Evolutionary conservation across 2,797 vertebrate genomes (phyloP), one percentile per base, ranked within the genome.

Genomic region (Heliangelus exortis): DNA sequence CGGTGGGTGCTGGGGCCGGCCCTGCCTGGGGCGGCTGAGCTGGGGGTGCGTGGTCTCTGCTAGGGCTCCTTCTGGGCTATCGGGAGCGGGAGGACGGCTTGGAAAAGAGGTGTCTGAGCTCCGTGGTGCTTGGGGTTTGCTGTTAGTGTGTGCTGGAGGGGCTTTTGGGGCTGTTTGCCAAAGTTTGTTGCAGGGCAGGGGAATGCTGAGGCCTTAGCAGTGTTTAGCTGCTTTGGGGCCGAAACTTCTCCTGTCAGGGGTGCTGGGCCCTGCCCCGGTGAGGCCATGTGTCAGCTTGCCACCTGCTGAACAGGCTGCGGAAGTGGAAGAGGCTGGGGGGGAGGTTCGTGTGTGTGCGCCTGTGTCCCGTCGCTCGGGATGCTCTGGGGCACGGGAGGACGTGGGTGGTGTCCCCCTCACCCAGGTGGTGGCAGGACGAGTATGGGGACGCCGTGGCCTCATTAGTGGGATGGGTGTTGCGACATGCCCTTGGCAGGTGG

Each of bases 41-140:
- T 10, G 7, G 18, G 12, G 17, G 2, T 43, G 12, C 5, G 6
- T 25, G 20, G 2, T 4, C 14, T 19, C 21, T 33, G 5, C 3
- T 0, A 2, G 26, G 2, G 2, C 2, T 7, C 2, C 1, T 34
- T 47, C 39, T 3, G 7, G 22, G 0, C 39, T 25, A 34, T 15
- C 1, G 20, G 3, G 7, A 5, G 10, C 17, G 3, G 6, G 22
- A 21, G 21, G 23, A 7, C 22, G 5, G 12, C 12, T 53, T 33
- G 59, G 22, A 3, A 16, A 18, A 22, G 45, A 4, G 26, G 1
- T 29, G 45, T 36, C 26, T 12, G 53, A 51, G 7, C 11, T 15
- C 15, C 22, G 18, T 4, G 20, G 9, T 22, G 45, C 28, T 50
- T n/a, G 36, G 48, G 47, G 20, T 10, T 51, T 31, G 34, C 34